Evolutionary conservation across 2,113 vertebrate genomes (phyloP).

Genomic region (Chaenogobius annularis): DNA sequence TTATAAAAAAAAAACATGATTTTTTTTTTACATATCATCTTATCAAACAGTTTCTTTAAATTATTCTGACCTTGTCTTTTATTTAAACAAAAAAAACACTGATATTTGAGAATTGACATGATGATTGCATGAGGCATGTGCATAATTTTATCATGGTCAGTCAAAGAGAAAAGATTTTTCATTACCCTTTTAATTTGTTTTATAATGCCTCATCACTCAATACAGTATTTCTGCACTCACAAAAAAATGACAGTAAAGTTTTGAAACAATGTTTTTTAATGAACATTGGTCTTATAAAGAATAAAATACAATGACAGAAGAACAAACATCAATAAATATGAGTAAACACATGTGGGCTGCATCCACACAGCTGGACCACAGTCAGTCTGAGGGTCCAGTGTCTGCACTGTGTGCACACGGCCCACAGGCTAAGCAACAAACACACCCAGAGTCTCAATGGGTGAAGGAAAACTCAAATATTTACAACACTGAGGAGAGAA

Average conservation of each 20-base stretch:
- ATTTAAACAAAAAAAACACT: too few species aligned
- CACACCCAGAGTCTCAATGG: conserved; percentile 71
- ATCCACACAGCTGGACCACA: conserved; percentile 59
- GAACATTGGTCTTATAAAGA: conserved; percentile 76
- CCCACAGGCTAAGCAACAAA: conserved; percentile 76
- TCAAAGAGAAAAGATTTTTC: too few species aligned
- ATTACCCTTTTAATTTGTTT: too few species aligned
- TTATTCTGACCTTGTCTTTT: too few species aligned
- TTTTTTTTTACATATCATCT: too few species aligned
- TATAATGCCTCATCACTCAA: too few species aligned
- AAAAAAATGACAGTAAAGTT: conserved; percentile 39
- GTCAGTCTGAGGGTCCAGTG: conserved; percentile 3
- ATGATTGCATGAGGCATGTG: too few species aligned
- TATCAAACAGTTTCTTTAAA: too few species aligned
- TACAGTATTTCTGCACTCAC: too few species aligned
- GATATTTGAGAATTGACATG: too few species aligned
- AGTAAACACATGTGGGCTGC: conserved; percentile 68
- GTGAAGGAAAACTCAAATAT: conserved; percentile 55
- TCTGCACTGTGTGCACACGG: conserved; percentile 61
- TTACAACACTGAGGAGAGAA: conserved; percentile 65
- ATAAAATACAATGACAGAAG: conserved; percentile 77
- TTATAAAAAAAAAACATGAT: too few species aligned
- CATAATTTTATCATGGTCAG: too few species aligned
- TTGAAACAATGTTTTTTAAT: conserved; percentile 82
- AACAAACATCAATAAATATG: conserved; percentile 79